Percentiles rank a stretch among this genome's conserved stretches.
Conservation (phyloP, 1,140 invertebrate genomes). For the Orussus abietinus region DNA sequence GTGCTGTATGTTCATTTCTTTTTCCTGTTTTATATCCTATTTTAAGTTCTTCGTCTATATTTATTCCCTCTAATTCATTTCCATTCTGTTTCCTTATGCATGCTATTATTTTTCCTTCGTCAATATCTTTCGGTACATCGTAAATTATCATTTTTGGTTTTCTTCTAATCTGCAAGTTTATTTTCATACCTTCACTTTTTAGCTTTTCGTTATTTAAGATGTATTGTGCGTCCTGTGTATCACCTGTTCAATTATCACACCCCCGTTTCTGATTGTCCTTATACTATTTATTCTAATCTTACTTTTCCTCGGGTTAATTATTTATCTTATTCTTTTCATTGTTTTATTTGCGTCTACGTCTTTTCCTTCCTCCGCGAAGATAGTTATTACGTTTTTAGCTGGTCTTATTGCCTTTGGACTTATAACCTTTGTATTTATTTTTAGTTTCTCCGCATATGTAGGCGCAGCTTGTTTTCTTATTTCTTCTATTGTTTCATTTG, state of each 20-base stretch:
- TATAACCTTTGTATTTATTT: no score
- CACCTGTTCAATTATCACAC: slow-evolving; percentile 10
- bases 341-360: no score
- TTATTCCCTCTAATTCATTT: no score
- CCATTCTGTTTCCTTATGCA: no score
- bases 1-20: neutral
- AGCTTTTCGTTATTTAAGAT: neutral
- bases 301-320: slow-evolving; percentile 5
- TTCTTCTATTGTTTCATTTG: no score
- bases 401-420: no score
- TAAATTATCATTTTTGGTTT: slow-evolving; percentile 13
- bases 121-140: slow-evolving; percentile 10
- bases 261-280: slow-evolving; percentile 5
- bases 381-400: no score
- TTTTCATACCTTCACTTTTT: neutral
- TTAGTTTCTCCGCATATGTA: no score
- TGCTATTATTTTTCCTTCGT: neutral
- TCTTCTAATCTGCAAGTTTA: neutral
- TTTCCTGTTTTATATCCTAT: no score
- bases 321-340: slow-evolving; percentile 7
- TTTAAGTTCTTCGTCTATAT: no score
- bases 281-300: slow-evolving; percentile 9
- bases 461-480: no score
- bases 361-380: no score
- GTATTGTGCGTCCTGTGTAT: slow-evolving; percentile 5